Base-by-base conservation (phyloP, 2,888 invertebrate genomes). In the Thyatira batis region DNA sequence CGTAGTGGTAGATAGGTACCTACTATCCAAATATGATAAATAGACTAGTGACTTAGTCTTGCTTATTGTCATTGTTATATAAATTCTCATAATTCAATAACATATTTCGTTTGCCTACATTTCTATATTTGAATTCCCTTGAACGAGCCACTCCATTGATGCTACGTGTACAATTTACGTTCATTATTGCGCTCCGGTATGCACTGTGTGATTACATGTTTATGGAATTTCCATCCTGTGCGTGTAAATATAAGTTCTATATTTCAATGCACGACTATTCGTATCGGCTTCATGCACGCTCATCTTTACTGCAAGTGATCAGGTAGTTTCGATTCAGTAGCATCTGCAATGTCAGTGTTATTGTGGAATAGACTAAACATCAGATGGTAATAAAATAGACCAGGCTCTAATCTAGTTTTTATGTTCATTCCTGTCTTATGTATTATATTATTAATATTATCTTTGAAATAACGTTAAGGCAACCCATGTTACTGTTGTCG, bases 101-200 rank as follows among this genome's bases (percentile, higher is more conserved):
- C 66, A 53, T 57, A 67, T 71, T 72, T 75, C 69, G 73, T 74
- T 72, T 70, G 72, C 66, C 60, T 66, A 67, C 63, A 70, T 60
- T 69, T 77, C 82, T 81, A 82, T 82, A 81, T 79, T 65, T 60
- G 76, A 61, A 52, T 75, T 74, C 67, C 77, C 78, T 76, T 78
- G 77, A 75, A 68, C 73, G 59, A 72, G 60, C 69, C 76, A 78
- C 78, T 82, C 73, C 82, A 84, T 84, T 84, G 80, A 82, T 83
- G 76, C 78, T 69, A 66, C 60, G 57, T 67, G 58, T 60, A 67
- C 64, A 58, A 65, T 71, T 71, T 66, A 67, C 70, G 64, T 65
- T 78, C 69, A 75, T 76, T 74, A 67, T 48, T 67, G 71, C 61
- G 70, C 60, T 60, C 63, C 43, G 82, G 82, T 73, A 81, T 84